phyloP scores from a whole-genome alignment of 2,797 vertebrate species.

The Okamejei kenojei region DNA sequence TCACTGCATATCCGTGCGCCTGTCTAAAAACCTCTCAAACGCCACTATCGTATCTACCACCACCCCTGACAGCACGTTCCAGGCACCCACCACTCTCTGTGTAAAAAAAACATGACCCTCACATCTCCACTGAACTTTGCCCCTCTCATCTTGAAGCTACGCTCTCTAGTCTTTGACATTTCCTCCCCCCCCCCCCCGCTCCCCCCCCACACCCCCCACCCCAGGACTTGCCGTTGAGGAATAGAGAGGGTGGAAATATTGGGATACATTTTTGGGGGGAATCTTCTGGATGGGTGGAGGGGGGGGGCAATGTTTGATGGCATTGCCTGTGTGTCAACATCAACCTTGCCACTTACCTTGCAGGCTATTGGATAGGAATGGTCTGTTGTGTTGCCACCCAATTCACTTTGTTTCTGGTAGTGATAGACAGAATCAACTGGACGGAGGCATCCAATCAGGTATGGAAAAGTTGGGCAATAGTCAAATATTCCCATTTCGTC shows the following conservation, averaged over 20 bases:
- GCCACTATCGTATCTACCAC: no score
- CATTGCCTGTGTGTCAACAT: neutral
- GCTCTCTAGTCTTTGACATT: no score
- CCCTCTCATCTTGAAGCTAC: no score
- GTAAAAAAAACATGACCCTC: no score
- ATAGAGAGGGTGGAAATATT: neutral
- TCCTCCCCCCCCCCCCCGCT: no score
- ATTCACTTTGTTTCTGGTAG: neutral
- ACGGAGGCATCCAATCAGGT: neutral
- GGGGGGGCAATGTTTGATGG: neutral
- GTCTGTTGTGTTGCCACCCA: neutral
- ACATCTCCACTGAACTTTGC: no score
- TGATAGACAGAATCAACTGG: neutral
- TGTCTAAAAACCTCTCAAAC: no score
- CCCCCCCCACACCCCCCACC: no score
- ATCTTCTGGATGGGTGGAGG: no score
- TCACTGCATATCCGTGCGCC: no score
- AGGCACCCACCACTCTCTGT: no score
- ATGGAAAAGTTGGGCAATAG: neutral
- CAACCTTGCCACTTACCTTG: neutral
- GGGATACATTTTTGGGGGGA: neutral
- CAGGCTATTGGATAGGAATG: neutral
- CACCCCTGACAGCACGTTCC: no score
- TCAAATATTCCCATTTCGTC: neutral
- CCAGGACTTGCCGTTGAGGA: neutral